phyloP scores from a whole-genome alignment of 1,140 invertebrate genomes.

The Polypedilum pembai region DNA sequence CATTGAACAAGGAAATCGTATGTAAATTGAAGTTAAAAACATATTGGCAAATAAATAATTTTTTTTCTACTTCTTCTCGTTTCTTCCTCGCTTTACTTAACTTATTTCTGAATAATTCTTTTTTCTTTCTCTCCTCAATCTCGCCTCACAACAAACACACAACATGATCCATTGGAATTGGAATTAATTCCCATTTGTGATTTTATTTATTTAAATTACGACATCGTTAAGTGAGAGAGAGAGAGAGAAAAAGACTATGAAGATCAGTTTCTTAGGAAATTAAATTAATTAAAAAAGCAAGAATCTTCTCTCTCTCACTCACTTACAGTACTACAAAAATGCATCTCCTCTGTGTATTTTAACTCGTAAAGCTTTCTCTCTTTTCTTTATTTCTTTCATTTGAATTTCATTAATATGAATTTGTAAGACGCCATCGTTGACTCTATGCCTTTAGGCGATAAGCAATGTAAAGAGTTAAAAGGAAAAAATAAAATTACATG shows the following conservation, averaged over 20 bases:
- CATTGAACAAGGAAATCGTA: neutral
- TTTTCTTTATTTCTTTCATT: neutral
- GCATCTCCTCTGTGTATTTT: too few relatives aligned
- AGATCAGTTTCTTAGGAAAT: slow-evolving; percentile 18
- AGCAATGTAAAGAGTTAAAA: neutral
- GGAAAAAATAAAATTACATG: neutral
- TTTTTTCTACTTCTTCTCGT: neutral
- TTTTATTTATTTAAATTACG: slow-evolving; percentile 20
- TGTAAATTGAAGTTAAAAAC: slow-evolving; percentile 7
- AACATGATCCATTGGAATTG: neutral
- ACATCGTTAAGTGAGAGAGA: neutral
- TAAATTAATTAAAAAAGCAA: slow-evolving; percentile 11
- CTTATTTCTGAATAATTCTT: too few relatives aligned
- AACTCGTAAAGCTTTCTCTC: too few relatives aligned
- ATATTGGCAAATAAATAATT: slow-evolving; percentile 7
- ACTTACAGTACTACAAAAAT: neutral
- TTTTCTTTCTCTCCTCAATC: too few relatives aligned
- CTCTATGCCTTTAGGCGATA: slow-evolving; percentile 16
- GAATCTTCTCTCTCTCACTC: neutral
- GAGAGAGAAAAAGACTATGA: neutral
- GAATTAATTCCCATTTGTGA: slow-evolving; percentile 9
- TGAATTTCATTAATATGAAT: too few relatives aligned
- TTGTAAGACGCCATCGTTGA: slow-evolving; percentile 13
- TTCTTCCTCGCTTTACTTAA: neutral
- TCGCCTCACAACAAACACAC: slow-evolving; percentile 16